phyloP scores from a whole-genome alignment of 2,113 vertebrate genomes.

The Festucalex cinctus region DNA sequence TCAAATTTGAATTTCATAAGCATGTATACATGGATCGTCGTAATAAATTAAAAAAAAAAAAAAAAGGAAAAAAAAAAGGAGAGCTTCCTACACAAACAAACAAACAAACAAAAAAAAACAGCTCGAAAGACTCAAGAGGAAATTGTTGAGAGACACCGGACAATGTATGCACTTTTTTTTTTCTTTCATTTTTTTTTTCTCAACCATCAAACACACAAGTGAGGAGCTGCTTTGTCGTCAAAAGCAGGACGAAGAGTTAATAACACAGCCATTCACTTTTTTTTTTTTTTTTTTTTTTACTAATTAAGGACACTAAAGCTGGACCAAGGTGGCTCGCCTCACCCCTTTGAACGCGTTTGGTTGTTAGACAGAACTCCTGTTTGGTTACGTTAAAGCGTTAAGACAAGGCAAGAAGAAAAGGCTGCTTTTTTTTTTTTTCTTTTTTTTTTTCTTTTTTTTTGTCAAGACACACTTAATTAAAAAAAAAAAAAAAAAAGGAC shows the following conservation, averaged over 20 bases:
- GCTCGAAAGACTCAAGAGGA: conserved; percentile 88
- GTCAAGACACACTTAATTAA: conserved; percentile 72
- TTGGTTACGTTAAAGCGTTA: conserved; percentile 99
- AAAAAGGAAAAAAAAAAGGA: conserved; percentile 65
- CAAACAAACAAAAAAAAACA: conserved; percentile 73
- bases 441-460: background rate
- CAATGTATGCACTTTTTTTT: conserved; percentile 68
- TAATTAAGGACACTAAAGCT: conserved; percentile 97
- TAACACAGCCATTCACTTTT: conserved; percentile 92
- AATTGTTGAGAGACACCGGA: conserved; percentile 94
- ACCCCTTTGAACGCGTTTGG: conserved; percentile 90
- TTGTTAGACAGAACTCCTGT: conserved; percentile 99
- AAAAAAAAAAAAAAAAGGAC: conserved; percentile 7
- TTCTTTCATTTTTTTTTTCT: background rate
- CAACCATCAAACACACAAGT: conserved; percentile 80
- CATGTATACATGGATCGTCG: conserved; percentile 98
- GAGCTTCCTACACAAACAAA: conserved; percentile 88
- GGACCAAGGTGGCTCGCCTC: conserved; percentile 92
- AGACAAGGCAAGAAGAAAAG: conserved; percentile 99
- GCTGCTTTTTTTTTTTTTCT: conserved; percentile 86
- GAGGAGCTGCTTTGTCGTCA: conserved; percentile 83
- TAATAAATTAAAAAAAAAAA: conserved; percentile 99
- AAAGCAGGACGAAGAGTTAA: conserved; percentile 78
- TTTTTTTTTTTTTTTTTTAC: conserved; percentile 55
- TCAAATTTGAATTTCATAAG: conserved; percentile 99